A percentile compares a stretch with the other conserved stretches of the same genome.
Evolutionary conservation across 2,888 invertebrate species (phyloP).

Genomic region (Arrhopalites spinosus): DNA sequence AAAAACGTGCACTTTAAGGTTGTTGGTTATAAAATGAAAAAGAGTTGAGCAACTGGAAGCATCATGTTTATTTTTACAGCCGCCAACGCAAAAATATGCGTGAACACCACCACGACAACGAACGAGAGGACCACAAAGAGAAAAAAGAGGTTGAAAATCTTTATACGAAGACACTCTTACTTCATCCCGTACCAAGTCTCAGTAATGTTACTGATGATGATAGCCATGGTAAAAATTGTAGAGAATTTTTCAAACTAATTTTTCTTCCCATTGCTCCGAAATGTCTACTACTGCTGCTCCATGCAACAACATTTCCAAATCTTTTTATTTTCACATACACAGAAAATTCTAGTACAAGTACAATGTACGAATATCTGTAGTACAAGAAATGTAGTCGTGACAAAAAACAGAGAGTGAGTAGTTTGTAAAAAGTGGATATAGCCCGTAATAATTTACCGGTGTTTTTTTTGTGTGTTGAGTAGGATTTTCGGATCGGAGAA

Average conservation of each 20-base stretch:
- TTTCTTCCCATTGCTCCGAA: too few species aligned
- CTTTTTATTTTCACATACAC: neutral
- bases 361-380: too few species aligned
- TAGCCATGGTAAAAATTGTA: too few species aligned
- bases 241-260: too few species aligned
- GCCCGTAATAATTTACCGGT: too few species aligned
- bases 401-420: neutral
- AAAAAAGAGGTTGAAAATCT: too few species aligned
- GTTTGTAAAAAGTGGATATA: too few species aligned
- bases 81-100: slow-evolving; percentile 22
- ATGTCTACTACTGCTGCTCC: too few species aligned
- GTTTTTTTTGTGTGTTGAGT: too few species aligned
- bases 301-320: too few species aligned
- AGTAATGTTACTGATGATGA: neutral
- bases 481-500: neutral
- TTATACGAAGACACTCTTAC: too few species aligned
- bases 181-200: neutral
- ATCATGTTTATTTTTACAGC: slow-evolving; percentile 21
- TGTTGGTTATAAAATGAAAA: slow-evolving; percentile 1
- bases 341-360: neutral
- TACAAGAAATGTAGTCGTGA: neutral
- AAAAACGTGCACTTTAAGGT: neutral
- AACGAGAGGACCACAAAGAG: neutral
- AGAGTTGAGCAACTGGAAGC: neutral
- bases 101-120: neutral